Evolutionary conservation across 2,797 vertebrate species (phyloP), one percentile per base, ranked within the genome.

Genomic region (Catharus ustulatus): DNA sequence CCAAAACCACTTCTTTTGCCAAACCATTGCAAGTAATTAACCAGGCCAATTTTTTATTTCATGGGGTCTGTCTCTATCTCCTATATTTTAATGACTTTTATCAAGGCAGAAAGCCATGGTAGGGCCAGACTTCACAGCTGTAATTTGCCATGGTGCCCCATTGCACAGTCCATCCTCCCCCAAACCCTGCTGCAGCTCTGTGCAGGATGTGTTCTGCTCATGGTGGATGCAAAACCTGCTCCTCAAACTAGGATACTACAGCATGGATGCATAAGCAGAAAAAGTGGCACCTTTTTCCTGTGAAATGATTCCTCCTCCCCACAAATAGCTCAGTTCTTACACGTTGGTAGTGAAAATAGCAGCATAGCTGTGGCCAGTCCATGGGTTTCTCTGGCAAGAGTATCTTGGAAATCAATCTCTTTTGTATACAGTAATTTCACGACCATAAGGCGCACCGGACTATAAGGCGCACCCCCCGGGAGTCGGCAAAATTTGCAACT

Each of bases 171-270:
- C 24, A 14, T 73, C 51, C 36, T n/a, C 30, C 27, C 57, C 38
- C 45, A 22, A n/a, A 14, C 10, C 23, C 32, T 45, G 43, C n/a
- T 9, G 0, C n/a, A 30, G 22, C 1, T 2, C n/a, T 57, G 52
- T 57, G 52, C 30, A 58, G 34, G 11, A 3, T 23, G 32, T 24
- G 32, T 23, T 32, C 14, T 49, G 14, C 23, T 32, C 15, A 2
- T 9, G 20, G 10, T 30, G 14, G 36, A 20, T 1, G 0, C 1
- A 0, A 69, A 69, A 29, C 30, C 26, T 46, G 4, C 20, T 27
- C 45, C 38, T 16, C 36, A 69, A 11, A 34, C 6, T 13, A 26
- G 49, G 27, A 26, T 38, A 11, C 6, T 32, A 6, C 27, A 17
- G 42, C 29, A 34, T 3, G 4, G 36, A 74, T 67, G 19, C 0